Percentiles rank a stretch among this genome's conserved stretches.
phyloP scores from a whole-genome alignment of 2,888 invertebrate genomes.

The Alentia gelatinosa region DNA sequence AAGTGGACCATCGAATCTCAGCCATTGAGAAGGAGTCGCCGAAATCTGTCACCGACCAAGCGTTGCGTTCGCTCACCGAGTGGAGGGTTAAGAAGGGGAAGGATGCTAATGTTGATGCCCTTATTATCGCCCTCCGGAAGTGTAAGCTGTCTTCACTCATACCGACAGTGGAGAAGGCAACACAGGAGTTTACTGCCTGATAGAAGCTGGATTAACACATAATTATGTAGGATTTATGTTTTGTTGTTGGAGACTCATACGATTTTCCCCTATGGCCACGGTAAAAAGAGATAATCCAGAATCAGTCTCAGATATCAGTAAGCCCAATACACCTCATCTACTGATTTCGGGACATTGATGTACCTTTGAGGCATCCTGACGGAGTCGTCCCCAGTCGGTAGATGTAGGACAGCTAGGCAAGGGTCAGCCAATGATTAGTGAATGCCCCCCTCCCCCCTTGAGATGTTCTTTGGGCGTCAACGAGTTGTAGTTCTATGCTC shows the following conservation, averaged over 20 bases:
- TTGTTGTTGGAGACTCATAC: background rate
- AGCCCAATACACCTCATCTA: background rate
- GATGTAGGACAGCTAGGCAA: too few species aligned
- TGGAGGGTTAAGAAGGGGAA: slow-evolving; percentile 63
- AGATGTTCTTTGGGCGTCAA: too few species aligned
- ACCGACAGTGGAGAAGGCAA: slow-evolving; percentile 59
- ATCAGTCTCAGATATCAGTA: background rate
- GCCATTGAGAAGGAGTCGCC: slow-evolving; percentile 58
- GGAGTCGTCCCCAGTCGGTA: too few species aligned
- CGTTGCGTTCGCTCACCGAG: slow-evolving; percentile 58
- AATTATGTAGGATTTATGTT: background rate
- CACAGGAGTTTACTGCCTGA: slow-evolving; percentile 54
- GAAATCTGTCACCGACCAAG: slow-evolving; percentile 58
- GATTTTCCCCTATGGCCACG: background rate
- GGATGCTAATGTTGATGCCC: slow-evolving; percentile 59
- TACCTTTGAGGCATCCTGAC: too few species aligned
- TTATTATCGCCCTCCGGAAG: slow-evolving; percentile 63
- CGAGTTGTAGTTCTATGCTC: too few species aligned
- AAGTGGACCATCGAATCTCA: slow-evolving; percentile 56
- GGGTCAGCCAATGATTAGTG: too few species aligned
- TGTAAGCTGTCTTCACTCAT: slow-evolving; percentile 59
- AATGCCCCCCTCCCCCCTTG: too few species aligned
- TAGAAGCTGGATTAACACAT: too few species aligned
- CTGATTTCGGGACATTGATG: background rate
- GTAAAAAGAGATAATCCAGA: too few species aligned